A percentile compares a stretch with the other conserved stretches of the same genome.
Evolutionary conservation across 2,888 invertebrate species (phyloP).

Genomic region (Pandemis heparana): DNA sequence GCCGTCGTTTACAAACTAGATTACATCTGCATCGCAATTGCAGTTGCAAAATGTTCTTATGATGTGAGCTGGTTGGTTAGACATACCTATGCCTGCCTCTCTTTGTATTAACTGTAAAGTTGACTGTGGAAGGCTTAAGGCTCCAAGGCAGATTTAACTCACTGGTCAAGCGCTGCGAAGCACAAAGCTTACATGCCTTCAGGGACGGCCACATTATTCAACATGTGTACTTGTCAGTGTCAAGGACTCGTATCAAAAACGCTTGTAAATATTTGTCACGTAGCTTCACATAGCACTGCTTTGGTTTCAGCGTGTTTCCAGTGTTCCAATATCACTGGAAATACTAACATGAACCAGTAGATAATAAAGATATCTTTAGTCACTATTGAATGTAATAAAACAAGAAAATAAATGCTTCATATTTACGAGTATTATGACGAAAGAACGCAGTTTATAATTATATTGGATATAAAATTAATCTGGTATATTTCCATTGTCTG

Average conservation of each 20-base stretch:
- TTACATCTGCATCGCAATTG: background rate
- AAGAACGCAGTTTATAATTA: too few species aligned
- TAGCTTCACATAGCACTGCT: too few species aligned
- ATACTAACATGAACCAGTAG: background rate
- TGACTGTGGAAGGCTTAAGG: background rate
- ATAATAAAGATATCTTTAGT: too few species aligned
- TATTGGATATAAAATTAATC: too few species aligned
- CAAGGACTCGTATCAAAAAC: background rate
- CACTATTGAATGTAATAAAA: too few species aligned
- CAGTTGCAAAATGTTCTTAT: background rate
- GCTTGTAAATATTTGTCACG: too few species aligned
- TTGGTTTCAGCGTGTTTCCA: background rate
- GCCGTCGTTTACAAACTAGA: background rate
- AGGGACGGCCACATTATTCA: conserved; percentile 9
- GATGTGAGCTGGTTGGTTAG: background rate
- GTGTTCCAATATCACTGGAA: background rate
- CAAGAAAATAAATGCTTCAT: too few species aligned
- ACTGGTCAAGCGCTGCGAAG: conserved; percentile 8
- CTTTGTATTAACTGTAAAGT: background rate
- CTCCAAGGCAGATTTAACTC: background rate
- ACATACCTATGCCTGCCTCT: background rate
- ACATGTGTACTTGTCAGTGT: conserved; percentile 4
- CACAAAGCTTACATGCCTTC: conserved; percentile 25
- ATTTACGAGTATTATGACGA: too few species aligned
- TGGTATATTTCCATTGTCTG: too few species aligned